Evolutionary conservation across 2,888 invertebrate genomes (phyloP).

Genomic region (Lasioglossum morio): DNA sequence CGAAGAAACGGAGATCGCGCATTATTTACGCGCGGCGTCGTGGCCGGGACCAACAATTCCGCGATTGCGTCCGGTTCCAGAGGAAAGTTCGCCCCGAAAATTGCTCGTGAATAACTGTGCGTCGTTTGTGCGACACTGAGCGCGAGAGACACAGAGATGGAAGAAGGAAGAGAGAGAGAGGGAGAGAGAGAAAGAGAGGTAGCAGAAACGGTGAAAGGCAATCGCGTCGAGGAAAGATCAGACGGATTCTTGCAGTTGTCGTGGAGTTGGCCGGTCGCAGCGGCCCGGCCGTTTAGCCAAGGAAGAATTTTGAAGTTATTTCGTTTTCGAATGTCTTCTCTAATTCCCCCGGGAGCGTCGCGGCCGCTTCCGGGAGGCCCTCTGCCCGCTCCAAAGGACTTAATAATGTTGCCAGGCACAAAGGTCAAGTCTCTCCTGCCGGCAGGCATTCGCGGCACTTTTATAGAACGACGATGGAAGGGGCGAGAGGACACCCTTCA

Average conservation of each 20-base stretch:
- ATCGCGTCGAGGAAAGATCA: conserved; percentile 45
- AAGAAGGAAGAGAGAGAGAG: neutral
- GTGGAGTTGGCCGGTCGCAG: conserved; percentile 33
- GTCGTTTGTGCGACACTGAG: neutral
- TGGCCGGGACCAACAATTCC: conserved; percentile 26
- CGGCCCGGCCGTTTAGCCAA: conserved; percentile 5
- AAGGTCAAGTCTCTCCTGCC: conserved; percentile 79
- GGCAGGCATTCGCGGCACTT: conserved; percentile 71
- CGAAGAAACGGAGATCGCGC: neutral
- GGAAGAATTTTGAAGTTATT: conserved; percentile 77
- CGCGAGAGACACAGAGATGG: too few species aligned
- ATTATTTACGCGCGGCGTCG: conserved; percentile 30
- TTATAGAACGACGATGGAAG: conserved; percentile 47
- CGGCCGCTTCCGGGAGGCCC: conserved; percentile 55
- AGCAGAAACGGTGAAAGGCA: neutral
- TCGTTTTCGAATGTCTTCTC: conserved; percentile 70
- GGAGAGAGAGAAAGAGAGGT: neutral
- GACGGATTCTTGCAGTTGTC: conserved; percentile 59
- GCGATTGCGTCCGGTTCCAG: neutral
- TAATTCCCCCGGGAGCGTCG: conserved; percentile 60
- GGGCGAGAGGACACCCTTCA: conserved; percentile 40
- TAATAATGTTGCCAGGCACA: conserved; percentile 81
- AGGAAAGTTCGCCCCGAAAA: neutral
- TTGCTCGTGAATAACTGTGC: conserved; percentile 9
- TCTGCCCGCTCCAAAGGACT: conserved; percentile 75